Evolutionary conservation across 1,140 invertebrate genomes (phyloP), one percentile per base, ranked within the genome.

Genomic region (Drosophila parvula): DNA sequence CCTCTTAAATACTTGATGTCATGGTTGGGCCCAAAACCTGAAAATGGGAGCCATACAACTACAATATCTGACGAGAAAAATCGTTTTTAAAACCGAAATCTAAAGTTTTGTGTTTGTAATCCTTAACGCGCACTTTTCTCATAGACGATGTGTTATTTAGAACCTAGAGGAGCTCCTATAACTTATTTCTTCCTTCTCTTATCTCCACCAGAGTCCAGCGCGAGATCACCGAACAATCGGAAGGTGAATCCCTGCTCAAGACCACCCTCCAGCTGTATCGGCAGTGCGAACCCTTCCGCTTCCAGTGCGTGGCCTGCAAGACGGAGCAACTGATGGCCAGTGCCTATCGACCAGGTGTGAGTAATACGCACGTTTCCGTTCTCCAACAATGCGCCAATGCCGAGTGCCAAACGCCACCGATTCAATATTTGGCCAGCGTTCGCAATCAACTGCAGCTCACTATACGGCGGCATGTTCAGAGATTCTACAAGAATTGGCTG

Each of bases 401-500:
- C 8, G 93, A 95, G 5, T 97, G 96, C 83, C 86, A 79, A 9
- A 84, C 93, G 5, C 86, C 92, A 53, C 96, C 96, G 0, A 91
- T 95, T 61, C 94, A 95, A 60, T 95, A 95, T 84, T 78, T 95
- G 41, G 91, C 93, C 10, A 93, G 93, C 45, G 94, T 98, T 68
- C 94, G 95, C 70, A 98, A 98, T 92, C 94, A 95, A 75, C 79
- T 98, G 32, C 94, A 94, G 28, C 76, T 95, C 9, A 93, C 93
- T 60, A 95, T 98, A 5, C 93, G 95, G 40, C 88, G 92, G 53
- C 94, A 95, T 78, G 94, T 97, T 44, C 91, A 92, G 5, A 94
- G 95, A 63, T 98, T 98, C 92, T 98, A 98, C 88, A 91, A 94
- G 78, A 95, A 95, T 53, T 95, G 95, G 94, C 86, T 98, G 80